Evolutionary conservation across 2,113 vertebrate genomes (phyloP).

Genomic region (Chitala chitala): DNA sequence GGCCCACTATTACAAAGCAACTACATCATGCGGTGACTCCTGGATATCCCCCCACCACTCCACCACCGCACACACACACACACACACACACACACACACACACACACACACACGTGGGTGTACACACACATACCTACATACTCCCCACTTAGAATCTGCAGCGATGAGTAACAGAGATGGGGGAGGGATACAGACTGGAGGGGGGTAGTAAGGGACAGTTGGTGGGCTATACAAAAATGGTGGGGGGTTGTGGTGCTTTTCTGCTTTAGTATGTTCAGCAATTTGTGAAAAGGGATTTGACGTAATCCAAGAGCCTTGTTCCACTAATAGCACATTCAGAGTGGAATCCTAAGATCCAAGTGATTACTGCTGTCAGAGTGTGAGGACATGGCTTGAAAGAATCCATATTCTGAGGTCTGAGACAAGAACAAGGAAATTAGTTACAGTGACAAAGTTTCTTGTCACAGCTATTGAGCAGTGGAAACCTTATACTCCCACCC

Average conservation of each 20-base stretch:
- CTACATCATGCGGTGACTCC: conserved; percentile 53
- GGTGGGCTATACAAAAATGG: background rate
- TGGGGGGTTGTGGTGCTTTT: background rate
- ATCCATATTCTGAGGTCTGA: background rate
- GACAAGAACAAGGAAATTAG: background rate
- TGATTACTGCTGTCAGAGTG: background rate
- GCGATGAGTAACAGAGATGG: background rate
- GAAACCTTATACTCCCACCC: background rate
- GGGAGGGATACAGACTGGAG: background rate
- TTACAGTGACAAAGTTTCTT: background rate
- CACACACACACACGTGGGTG: too few species aligned
- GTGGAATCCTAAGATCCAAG: background rate
- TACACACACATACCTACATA: too few species aligned
- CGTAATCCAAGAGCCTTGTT: background rate
- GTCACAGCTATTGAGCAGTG: too few species aligned
- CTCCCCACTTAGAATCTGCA: conserved; percentile 1
- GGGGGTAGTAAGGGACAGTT: background rate
- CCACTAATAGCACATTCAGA: conserved; percentile 9
- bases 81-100: too few species aligned
- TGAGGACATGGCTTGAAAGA: background rate
- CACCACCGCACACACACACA: background rate
- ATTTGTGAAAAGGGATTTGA: conserved; percentile 9
- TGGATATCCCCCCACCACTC: conserved; percentile 39
- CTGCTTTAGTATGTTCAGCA: background rate
- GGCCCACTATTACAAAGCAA: conserved; percentile 56